Conservation (phyloP, 2,113 vertebrate species). For the human (Homo sapiens) region GRCh38 chr2:105833501-105834000, state of each 20-base stretch:
- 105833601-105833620: not conserved
- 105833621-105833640: not conserved
- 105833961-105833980: not conserved
- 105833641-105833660: not conserved
- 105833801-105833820: not conserved
- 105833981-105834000: not conserved
- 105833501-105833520: not conserved
- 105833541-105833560: not conserved
- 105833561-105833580: not conserved
- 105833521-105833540: not conserved
- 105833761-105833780: not conserved
- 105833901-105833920: not conserved
- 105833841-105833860: not conserved
- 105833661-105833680: not conserved
- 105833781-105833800: not conserved
- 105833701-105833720: not conserved
- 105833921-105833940: not conserved
- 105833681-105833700: not conserved
- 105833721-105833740: not conserved
- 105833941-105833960: not conserved
- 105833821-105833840: not conserved
- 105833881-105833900: not conserved
- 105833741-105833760: not conserved
- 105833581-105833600: not conserved
- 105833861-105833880: no score